phyloP scores from a whole-genome alignment of 2,113 vertebrate genomes.

The Lampris incognitus region DNA sequence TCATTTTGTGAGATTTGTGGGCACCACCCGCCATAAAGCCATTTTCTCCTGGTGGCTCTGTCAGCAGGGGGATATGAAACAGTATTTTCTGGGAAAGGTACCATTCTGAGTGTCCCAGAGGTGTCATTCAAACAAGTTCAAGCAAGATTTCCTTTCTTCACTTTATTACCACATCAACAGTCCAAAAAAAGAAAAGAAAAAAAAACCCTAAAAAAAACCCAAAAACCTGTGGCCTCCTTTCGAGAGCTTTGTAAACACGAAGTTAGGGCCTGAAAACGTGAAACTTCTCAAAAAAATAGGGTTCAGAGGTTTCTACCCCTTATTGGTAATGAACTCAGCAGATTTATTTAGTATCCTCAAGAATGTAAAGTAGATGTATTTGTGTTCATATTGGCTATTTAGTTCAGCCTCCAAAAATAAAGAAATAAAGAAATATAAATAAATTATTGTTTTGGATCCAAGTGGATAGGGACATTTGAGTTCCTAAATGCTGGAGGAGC shows the following conservation, averaged over 20 bases:
- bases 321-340: too few species aligned
- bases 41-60: constrained; percentile 30
- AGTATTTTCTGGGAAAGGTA: constrained; percentile 36
- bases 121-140: constrained; percentile 31
- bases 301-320: too few species aligned
- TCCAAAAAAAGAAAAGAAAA: not conserved
- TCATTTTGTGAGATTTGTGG: constrained; percentile 54
- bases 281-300: not conserved
- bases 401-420: too few species aligned
- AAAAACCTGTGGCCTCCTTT: not conserved
- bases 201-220: too few species aligned
- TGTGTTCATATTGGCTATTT: too few species aligned
- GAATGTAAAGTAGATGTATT: too few species aligned
- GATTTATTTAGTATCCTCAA: too few species aligned
- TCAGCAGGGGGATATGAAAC: constrained; percentile 38
- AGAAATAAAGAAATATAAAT: too few species aligned
- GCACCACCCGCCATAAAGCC: constrained; percentile 26
- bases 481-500: too few species aligned
- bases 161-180: constrained; percentile 8
- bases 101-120: constrained; percentile 20
- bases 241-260: not conserved
- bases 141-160: not conserved
- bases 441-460: too few species aligned
- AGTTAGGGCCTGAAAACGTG: too few species aligned
- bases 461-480: too few species aligned